Evolutionary conservation across 2,888 invertebrate species (phyloP), one percentile per base, ranked within the genome.

Genomic region (Heliconius sara): DNA sequence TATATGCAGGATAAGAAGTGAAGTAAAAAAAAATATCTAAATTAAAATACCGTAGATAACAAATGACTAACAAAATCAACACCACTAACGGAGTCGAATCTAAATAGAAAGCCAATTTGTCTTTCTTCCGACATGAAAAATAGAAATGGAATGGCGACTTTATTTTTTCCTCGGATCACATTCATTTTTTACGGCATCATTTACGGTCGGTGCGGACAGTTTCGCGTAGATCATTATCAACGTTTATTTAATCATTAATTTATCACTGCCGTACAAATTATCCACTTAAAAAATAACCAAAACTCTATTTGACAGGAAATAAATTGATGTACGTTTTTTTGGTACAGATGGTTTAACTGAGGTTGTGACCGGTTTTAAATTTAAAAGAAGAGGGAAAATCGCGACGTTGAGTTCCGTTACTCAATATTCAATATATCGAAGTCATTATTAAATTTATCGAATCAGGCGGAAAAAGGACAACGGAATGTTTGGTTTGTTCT

Each of bases 161-260:
- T 47, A 60, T 70, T 80, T 78, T 79, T 80, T 77, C n/a, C 74
- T 43, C 34, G 52, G 79, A 72, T 79, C 79, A 52, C 78, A 79
- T 87, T 89, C 92, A 93, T 94, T 93, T 92, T 91, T 93, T 91
- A 91, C 84, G 70, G 71, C 79, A 83, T 82, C 80, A 80, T 81
- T 78, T 79, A 76, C 86, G 79, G 80, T 83, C 83, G 85, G 84
- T 83, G 84, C 81, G 86, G 87, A 82, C 86, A 88, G 86, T 91
- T 93, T 91, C 88, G 85, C 85, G 83, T 83, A 81, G 91, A 92
- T 93, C 90, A 88, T 93, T 93, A 94, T 93, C 93, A 89, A 84
- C 88, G 90, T 87, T 93, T 93, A 93, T 93, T 93, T 92, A 89
- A 88, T 92, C 91, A 91, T 91, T 93, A 92, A 94, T 95, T 93